Evolutionary conservation across 2,888 invertebrate species (phyloP), one percentile per base, ranked within the genome.

Genomic region (Dasypolia templi): DNA sequence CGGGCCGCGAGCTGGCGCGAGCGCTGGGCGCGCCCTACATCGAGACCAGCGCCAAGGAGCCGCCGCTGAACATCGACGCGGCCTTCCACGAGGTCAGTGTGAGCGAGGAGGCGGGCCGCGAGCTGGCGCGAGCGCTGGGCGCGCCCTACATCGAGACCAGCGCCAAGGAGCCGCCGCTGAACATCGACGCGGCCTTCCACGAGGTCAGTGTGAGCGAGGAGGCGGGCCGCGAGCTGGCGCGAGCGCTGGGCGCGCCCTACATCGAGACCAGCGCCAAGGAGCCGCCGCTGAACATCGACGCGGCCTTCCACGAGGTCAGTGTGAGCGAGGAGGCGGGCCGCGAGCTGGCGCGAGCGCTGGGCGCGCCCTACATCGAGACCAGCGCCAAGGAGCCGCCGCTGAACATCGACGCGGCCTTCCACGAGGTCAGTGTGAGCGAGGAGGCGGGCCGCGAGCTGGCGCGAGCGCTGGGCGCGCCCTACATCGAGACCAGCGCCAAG

Each of bases 11-110:
- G 89, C 96, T 98, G 88, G 98, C 98, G 75, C 97, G 97, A 66
- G 95, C 96, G 88, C 95, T 98, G 81, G 96, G 95, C 75, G 98
- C 98, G 90, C 98, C 98, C 44, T 99, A 99, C 95, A 98, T 99
- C 89, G 98, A 99, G 96, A 99, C 99, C 81, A 98, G 98, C 95
- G 99, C 99, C 89, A 99, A 99, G 96, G 98, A 98, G 96, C 99
- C 99, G 82, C 98, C 99, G 75, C 96, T 98, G 80, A 98, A 99
- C 95, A 97, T 99, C 66, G 99, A 99, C 93, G 97, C 97, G 55
- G 98, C 98, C 87, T 99, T 99, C 96, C 98, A 99, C 92, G 98
- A 98, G 97, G 98, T 98, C n/a, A n/a, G n/a, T n/a, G 98, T 99
- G 19, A 96, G 97, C 11, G 98, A 98, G 92, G 98, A 98, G 87